phyloP scores from a whole-genome alignment of 2,888 invertebrate genomes.

The Chymomyza procnemis region DNA sequence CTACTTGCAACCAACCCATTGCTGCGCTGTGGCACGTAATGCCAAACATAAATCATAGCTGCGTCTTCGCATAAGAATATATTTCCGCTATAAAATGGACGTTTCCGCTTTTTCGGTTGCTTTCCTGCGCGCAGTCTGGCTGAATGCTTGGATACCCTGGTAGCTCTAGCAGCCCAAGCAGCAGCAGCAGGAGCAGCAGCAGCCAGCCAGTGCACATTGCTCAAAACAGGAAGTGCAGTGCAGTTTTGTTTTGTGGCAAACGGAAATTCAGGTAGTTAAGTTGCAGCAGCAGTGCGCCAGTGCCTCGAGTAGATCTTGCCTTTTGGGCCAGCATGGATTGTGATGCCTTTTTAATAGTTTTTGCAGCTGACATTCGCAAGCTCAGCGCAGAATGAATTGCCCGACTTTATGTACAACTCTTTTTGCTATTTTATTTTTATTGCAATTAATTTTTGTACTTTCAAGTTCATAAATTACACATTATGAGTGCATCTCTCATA shows the following conservation, averaged over 20 bases:
- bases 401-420: neutral
- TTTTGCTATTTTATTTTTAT: neutral
- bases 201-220: neutral
- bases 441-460: slow-evolving; percentile 54
- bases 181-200: neutral
- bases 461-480: slow-evolving; percentile 59
- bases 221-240: slow-evolving; percentile 56
- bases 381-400: neutral
- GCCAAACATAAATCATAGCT: slow-evolving; percentile 72
- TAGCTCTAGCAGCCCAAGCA: neutral
- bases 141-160: too few species aligned
- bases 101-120: slow-evolving; percentile 67
- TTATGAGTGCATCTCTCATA: slow-evolving; percentile 23
- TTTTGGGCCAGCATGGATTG: neutral
- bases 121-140: slow-evolving; percentile 2
- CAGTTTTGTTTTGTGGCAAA: slow-evolving; percentile 52
- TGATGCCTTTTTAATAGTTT: slow-evolving; percentile 59
- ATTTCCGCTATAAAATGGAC: slow-evolving; percentile 75
- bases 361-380: slow-evolving; percentile 56
- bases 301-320: neutral
- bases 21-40: slow-evolving; percentile 54
- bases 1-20: slow-evolving; percentile 3
- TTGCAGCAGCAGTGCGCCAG: slow-evolving; percentile 8
- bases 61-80: slow-evolving; percentile 73
- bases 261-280: slow-evolving; percentile 61